phyloP scores from a whole-genome alignment of 2,888 invertebrate genomes.

The Heliconius ethilla region DNA sequence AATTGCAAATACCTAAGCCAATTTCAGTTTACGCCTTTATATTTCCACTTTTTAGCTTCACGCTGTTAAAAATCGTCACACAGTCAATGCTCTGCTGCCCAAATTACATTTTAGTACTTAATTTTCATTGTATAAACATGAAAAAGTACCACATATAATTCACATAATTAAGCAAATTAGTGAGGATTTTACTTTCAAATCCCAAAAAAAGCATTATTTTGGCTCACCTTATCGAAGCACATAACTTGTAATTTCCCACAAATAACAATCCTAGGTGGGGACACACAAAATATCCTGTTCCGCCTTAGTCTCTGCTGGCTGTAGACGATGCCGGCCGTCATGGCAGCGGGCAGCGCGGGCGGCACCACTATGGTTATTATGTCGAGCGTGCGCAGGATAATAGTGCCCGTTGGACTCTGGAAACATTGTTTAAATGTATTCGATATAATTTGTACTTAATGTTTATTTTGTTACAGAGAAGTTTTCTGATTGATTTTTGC shows the following conservation, averaged over 20 bases:
- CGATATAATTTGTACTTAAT: no score
- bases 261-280: slow-evolving; percentile 89
- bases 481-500: no score
- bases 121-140: no score
- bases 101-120: no score
- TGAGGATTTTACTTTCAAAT: no score
- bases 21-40: not conserved
- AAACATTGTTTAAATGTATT: slow-evolving; percentile 31
- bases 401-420: slow-evolving; percentile 81
- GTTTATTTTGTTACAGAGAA: no score
- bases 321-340: slow-evolving; percentile 91
- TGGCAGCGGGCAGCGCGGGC: slow-evolving; percentile 94
- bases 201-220: no score
- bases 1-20: not conserved
- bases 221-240: slow-evolving; percentile 92
- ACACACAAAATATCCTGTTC: slow-evolving; percentile 88
- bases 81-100: no score
- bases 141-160: no score
- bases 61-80: no score
- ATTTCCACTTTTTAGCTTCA: not conserved
- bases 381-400: slow-evolving; percentile 90
- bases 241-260: slow-evolving; percentile 90
- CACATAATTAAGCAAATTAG: no score
- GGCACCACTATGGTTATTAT: slow-evolving; percentile 96
- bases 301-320: slow-evolving; percentile 87